Evolutionary conservation across 2,888 invertebrate species (phyloP).

Genomic region (Lacanobia wlatinum): DNA sequence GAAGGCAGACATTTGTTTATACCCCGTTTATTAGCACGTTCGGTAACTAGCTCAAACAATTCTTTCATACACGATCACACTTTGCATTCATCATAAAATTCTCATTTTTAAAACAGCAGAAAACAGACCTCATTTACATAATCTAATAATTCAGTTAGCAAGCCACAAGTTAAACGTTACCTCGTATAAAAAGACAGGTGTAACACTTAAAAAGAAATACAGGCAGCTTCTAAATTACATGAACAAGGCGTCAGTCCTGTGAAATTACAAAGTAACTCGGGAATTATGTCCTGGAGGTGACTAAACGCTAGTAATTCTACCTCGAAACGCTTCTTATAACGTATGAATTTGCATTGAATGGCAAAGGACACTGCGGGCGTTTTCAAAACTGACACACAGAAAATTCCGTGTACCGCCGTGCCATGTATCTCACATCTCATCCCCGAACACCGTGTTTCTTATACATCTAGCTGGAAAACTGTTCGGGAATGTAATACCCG

Average conservation of each 20-base stretch:
- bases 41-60: conserved; percentile 21
- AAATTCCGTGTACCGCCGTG: conserved; percentile 69
- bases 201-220: conserved; percentile 53
- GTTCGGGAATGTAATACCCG: conserved; percentile 61
- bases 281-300: conserved; percentile 89
- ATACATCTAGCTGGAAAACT: conserved; percentile 60
- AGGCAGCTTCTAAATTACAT: conserved; percentile 64
- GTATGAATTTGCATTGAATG: conserved; percentile 90
- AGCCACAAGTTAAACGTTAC: conserved; percentile 42
- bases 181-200: conserved; percentile 61
- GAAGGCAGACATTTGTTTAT: conserved; percentile 16
- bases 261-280: conserved; percentile 81
- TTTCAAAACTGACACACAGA: conserved; percentile 76
- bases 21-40: conserved; percentile 4
- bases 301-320: conserved; percentile 90
- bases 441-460: conserved; percentile 63
- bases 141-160: conserved; percentile 58
- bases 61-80: conserved; percentile 29
- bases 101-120: conserved; percentile 43
- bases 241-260: conserved; percentile 75
- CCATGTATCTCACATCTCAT: conserved; percentile 54
- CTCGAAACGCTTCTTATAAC: conserved; percentile 87
- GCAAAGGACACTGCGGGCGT: conserved; percentile 84
- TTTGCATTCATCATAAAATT: conserved; percentile 49
- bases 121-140: conserved; percentile 55